Evolutionary conservation across 2,797 vertebrate species (phyloP), one percentile per base, ranked within the genome.

Genomic region (Enteromius treurensis): DNA sequence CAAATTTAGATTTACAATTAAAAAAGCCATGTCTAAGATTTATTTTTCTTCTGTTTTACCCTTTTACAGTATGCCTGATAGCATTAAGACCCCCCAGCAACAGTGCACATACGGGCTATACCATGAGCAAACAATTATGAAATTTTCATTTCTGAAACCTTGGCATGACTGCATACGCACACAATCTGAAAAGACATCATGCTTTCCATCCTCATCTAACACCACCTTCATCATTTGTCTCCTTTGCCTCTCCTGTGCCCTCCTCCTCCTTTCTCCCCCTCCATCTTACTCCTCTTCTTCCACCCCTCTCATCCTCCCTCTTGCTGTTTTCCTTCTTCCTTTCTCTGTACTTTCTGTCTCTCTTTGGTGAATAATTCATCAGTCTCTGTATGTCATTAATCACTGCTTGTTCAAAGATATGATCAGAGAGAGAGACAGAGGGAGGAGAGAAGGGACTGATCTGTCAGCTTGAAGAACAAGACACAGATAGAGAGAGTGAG

Each of bases 321-420:
- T 81, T 64, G 73, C 62, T 58, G 32, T 73, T 53, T 55, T 53
- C 58, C 73, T 55, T 19, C 58, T 65, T 55, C 53, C 64, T 55
- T 60, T 67, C 55, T 51, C 45, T 58, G 47, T 55, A 34, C 77
- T 74, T 73, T 79, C 64, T 37, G 74, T 78, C 79, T 62, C 84
- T 77, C 86, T 87, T 86, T 90, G 82, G 87, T 95, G 93, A 95
- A 96, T 95, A 91, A 95, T 95, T 95, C 91, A 95, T 92, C 89
- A 89, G 90, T 90, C 92, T 92, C 90, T 93, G 91, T 93, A 92
- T 93, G 93, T 94, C 92, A 91, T 93, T 95, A 94, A 95, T 93
- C 93, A 94, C 93, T 90, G 91, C 91, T 93, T 93, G 91, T 92
- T 94, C 91, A 92, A 92, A 93, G 92, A 92, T 92, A 92, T 93